Percentiles rank a stretch among this genome's conserved stretches.
phyloP scores from a whole-genome alignment of 2,113 vertebrate genomes.

The Oryzias curvinotus region DNA sequence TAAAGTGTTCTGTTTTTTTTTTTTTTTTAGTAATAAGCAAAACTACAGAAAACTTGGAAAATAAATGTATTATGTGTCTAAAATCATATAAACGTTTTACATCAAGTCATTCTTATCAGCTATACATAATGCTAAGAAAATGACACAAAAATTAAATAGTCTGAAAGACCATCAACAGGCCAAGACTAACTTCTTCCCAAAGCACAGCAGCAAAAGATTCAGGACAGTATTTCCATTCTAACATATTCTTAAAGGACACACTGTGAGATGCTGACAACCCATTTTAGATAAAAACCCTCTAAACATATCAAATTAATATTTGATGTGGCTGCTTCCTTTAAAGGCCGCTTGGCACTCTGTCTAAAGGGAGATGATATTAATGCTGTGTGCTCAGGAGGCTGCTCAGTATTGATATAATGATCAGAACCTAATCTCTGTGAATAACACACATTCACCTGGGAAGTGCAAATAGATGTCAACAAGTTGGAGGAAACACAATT shows the following conservation, averaged over 20 bases:
- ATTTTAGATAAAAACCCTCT: conserved; percentile 74
- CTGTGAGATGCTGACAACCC: conserved; percentile 71
- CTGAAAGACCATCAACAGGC: no score
- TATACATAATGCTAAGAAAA: no score
- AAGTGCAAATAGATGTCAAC: conserved; percentile 69
- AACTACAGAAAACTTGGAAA: no score
- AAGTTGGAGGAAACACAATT: conserved; percentile 48
- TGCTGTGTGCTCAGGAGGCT: conserved; percentile 82
- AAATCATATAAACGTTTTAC: no score
- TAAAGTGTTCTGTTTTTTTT: no score
- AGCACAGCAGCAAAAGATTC: conserved; percentile 40
- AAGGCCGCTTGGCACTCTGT: conserved; percentile 75
- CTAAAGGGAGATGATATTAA: conserved; percentile 86
- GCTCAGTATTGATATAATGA: conserved; percentile 72
- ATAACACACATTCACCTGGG: conserved; percentile 65
- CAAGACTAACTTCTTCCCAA: conserved; percentile 34
- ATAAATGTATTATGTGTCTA: no score
- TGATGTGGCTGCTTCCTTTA: conserved; percentile 79
- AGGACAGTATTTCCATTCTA: conserved; percentile 54
- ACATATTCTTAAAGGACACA: conserved; percentile 54
- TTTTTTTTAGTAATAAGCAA: no score
- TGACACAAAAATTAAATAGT: no score
- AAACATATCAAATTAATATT: conserved; percentile 88
- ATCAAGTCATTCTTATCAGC: no score
- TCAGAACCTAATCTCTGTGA: conserved; percentile 65